These are phyloP conservation scores for Alouatta palliata DNA, from an alignment of 2,113 vertebrate genomes.

Conservation along the genomic window DNA sequence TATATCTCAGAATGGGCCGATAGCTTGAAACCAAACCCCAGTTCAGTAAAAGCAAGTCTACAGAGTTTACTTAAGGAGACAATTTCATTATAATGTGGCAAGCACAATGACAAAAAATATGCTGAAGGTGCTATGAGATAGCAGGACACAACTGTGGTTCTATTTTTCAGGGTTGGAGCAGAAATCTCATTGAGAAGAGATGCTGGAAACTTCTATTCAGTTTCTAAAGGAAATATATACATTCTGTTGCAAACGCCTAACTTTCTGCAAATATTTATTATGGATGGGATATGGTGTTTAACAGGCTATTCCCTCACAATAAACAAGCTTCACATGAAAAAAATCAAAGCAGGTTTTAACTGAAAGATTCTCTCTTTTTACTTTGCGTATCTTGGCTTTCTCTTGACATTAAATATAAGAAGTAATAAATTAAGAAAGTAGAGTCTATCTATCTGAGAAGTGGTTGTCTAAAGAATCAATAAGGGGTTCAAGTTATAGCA, in stretches of 20 bases:
- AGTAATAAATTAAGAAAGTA: conserved; percentile 31
- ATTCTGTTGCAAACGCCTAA: neutral
- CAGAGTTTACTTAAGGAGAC: neutral
- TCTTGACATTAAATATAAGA: neutral
- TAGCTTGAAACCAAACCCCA: neutral
- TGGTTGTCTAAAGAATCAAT: neutral
- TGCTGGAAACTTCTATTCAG: neutral
- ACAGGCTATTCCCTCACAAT: neutral
- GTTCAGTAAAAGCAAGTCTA: neutral
- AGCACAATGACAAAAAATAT: neutral
- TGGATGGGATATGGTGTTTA: neutral
- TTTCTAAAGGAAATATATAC: conserved; percentile 16
- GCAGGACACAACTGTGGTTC: neutral
- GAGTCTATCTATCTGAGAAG: neutral
- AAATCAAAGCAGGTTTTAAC: neutral
- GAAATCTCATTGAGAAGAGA: neutral
- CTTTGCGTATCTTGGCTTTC: neutral
- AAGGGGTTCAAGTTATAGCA: neutral
- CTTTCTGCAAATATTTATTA: neutral
- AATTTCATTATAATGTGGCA: neutral
- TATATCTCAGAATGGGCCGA: neutral
- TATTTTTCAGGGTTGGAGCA: neutral
- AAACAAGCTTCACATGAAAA: neutral
- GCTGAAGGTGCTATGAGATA: neutral
- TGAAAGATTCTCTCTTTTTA: neutral